Evolutionary conservation across 2,113 vertebrate species (phyloP), one percentile per base, ranked within the genome.

Genomic region (Chaenocephalus aceratus): DNA sequence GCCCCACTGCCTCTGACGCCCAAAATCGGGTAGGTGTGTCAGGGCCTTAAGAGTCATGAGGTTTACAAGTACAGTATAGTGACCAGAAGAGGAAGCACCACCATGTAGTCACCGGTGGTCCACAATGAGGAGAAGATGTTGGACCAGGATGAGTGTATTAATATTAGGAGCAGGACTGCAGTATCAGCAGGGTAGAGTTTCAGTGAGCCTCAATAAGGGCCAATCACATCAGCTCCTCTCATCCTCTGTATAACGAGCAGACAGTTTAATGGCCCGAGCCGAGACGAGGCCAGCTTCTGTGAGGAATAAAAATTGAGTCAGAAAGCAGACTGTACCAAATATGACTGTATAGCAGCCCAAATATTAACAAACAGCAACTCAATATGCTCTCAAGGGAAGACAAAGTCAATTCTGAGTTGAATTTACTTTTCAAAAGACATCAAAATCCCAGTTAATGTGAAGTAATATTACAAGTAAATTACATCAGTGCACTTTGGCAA

Each of bases 191-290:
- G 18, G 8, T 53, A 13, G 16, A 69, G 52, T 53, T 68, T 16
- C 23, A 57, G 45, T 75, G 51, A 62, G 71, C 14, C 54, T 63
- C 72, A 66, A 59, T 72, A 54, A 77, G 46, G 66, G 53, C 80
- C 85, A 79, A 77, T 82, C 69, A 76, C 58, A 79, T 80, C 72
- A 73, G 63, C 44, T 72, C 23, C 56, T 75, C n/a, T 49, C 26
- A 64, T 60, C 54, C 53, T 30, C 16, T 45, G 74, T 64, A 75
- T 54, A 63, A 77, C 30, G 30, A 71, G 54, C 51, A 65, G 48
- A 56, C 66, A 78, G 66, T 70, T 84, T 77, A 83, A 82, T 71
- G 63, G 49, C 21, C 65, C 45, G n/a, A 49, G 46, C 46, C 21
- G 12, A 71, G 36, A 56, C 9, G 12, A 65, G 51, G 72, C 59